Conservation (phyloP, 2,113 vertebrate genomes). For the Myiagra hebetior region DNA sequence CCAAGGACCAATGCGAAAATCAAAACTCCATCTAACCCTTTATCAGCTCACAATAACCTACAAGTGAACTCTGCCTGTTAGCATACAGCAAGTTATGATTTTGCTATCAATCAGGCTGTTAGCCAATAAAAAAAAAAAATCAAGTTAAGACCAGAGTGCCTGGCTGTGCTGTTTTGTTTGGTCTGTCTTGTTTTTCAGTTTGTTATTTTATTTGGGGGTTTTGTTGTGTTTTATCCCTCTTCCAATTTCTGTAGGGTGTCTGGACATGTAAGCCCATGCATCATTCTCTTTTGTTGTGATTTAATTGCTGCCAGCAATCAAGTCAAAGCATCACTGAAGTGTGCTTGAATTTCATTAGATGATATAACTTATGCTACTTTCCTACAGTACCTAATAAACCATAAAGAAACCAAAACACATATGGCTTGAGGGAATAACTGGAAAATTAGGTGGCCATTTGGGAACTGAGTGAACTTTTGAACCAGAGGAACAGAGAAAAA, state of each 20-base stretch:
- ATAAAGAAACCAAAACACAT: conserved; percentile 89
- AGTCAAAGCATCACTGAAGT: conserved; percentile 82
- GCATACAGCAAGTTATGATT: conserved; percentile 81
- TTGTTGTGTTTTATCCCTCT: conserved; percentile 43
- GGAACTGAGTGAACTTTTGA: conserved; percentile 88
- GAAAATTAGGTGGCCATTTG: conserved; percentile 88
- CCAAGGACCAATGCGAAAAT: conserved; percentile 81
- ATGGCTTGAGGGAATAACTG: conserved; percentile 87
- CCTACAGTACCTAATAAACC: conserved; percentile 87
- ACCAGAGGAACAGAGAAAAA: conserved; percentile 78
- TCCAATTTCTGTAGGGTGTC: conserved; percentile 67
- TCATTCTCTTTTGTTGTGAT: conserved; percentile 74
- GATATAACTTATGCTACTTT: conserved; percentile 89
- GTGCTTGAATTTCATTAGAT: conserved; percentile 87
- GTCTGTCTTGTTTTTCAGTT: conserved; percentile 49
- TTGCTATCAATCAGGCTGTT: conserved; percentile 79
- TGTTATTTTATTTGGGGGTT: conserved; percentile 63
- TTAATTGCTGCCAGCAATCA: conserved; percentile 85
- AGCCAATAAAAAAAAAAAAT: conserved; percentile 68
- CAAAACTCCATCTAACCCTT: conserved; percentile 84
- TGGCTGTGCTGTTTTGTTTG: conserved; percentile 60
- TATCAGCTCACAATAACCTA: conserved; percentile 86
- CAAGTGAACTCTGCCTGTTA: conserved; percentile 85
- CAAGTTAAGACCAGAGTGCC: conserved; percentile 62
- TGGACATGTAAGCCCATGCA: conserved; percentile 72